phyloP scores from a whole-genome alignment of 2,113 vertebrate genomes.

The Caranx ignobilis region DNA sequence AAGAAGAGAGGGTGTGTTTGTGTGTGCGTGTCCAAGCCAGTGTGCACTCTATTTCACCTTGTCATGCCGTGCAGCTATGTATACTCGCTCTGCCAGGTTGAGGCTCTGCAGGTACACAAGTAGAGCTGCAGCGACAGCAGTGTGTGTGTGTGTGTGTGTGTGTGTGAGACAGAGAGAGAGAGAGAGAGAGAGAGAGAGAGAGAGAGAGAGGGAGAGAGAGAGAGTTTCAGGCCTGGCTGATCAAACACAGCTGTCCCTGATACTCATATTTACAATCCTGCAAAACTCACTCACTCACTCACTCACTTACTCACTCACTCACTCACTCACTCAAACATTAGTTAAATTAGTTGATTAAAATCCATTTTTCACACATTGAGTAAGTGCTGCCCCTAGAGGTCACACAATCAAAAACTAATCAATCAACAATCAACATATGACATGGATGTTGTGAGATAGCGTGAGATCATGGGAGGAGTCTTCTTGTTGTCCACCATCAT shows the following conservation, averaged over 20 bases:
- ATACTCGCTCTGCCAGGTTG: slow-evolving; percentile 5
- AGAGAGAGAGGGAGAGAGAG: too few relatives aligned
- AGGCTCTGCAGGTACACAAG: slow-evolving; percentile 8
- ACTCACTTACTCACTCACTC: too few relatives aligned
- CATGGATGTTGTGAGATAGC: too few relatives aligned
- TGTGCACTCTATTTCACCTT: slow-evolving; percentile 23
- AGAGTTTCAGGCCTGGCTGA: slow-evolving; percentile 23
- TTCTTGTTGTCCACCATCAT: too few relatives aligned
- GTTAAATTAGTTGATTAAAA: too few relatives aligned
- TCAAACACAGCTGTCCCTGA: slow-evolving; percentile 51
- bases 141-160: slow-evolving; percentile 16
- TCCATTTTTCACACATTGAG: too few relatives aligned
- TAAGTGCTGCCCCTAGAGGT: too few relatives aligned
- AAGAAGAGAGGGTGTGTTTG: not conserved
- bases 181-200: not conserved
- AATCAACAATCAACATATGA: too few relatives aligned
- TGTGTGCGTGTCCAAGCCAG: not conserved
- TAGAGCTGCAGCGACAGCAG: slow-evolving; percentile 18
- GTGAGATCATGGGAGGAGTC: too few relatives aligned
- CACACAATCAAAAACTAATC: too few relatives aligned
- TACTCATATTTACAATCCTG: slow-evolving; percentile 47
- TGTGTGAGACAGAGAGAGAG: not conserved
- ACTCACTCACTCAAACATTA: too few relatives aligned
- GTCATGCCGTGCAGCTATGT: slow-evolving; percentile 1
- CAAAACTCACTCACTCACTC: not conserved